phyloP scores from a whole-genome alignment of 2,888 invertebrate genomes.

The Dasypolia templi region DNA sequence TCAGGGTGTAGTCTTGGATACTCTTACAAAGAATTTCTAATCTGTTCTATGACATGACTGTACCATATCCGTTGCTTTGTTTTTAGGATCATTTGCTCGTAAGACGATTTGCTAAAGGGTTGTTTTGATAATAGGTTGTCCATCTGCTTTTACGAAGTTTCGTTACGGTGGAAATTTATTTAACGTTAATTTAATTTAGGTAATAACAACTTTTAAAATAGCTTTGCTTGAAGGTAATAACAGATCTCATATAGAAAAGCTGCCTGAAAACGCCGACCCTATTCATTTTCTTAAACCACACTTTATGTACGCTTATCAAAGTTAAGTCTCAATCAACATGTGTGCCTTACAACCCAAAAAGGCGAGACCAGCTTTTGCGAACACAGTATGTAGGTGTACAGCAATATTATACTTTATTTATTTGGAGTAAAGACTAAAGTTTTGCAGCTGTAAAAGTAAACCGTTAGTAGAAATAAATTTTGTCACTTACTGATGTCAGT shows the following conservation, averaged over 20 bases:
- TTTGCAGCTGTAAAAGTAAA: neutral
- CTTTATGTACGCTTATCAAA: conserved; percentile 4
- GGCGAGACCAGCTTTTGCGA: neutral
- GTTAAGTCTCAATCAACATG: conserved; percentile 13
- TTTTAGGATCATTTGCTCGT: no score
- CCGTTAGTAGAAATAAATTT: neutral
- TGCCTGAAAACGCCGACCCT: neutral
- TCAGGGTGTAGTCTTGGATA: no score
- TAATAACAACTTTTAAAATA: neutral
- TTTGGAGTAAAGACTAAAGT: conserved; percentile 2
- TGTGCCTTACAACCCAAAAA: neutral
- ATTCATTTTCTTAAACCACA: neutral
- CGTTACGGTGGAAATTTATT: no score
- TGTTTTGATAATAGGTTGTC: no score
- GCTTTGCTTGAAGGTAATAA: neutral
- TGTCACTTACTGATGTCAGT: neutral
- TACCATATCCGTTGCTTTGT: no score
- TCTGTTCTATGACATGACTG: no score
- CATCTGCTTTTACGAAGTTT: no score
- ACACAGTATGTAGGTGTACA: neutral
- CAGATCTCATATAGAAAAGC: neutral
- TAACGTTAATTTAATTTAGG: neutral
- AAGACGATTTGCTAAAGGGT: no score
- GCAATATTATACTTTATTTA: neutral
- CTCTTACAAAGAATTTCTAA: no score